phyloP scores from a whole-genome alignment of 1,140 invertebrate species.

The Bombus picipes region DNA sequence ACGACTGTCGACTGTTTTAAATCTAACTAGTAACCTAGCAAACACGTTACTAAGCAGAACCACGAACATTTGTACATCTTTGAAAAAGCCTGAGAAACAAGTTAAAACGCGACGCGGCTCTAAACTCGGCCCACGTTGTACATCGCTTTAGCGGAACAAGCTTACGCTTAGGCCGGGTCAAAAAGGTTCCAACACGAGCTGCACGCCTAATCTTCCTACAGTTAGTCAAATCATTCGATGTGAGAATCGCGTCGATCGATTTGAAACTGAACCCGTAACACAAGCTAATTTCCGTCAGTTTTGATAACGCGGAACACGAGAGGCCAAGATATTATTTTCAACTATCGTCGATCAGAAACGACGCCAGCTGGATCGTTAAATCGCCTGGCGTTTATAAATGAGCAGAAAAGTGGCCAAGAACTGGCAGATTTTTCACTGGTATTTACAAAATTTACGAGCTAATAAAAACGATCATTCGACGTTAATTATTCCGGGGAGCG shows the following conservation, averaged over 20 bases:
- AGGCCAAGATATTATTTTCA: no score
- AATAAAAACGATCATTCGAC: slow-evolving; percentile 49
- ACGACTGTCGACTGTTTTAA: no score
- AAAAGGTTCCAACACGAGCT: no score
- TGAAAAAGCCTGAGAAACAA: no score
- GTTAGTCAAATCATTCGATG: background rate
- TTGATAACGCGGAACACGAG: background rate
- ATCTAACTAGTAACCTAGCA: no score
- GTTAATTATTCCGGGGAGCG: slow-evolving; percentile 42
- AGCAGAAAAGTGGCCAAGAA: no score
- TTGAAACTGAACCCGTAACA: background rate
- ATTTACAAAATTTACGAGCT: slow-evolving; percentile 43
- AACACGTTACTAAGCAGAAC: no score
- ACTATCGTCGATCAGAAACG: background rate
- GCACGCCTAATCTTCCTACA: background rate
- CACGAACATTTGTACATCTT: no score
- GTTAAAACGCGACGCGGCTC: accelerated
- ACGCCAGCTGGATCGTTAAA: slow-evolving; percentile 12
- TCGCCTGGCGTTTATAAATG: background rate
- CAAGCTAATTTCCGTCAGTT: background rate
- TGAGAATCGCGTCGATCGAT: background rate
- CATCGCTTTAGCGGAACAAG: no score
- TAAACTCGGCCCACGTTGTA: no score
- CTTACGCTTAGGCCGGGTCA: no score
- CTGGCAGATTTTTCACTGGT: background rate